Evolutionary conservation across 2,888 invertebrate species (phyloP).

Genomic region (Apantesis nais): DNA sequence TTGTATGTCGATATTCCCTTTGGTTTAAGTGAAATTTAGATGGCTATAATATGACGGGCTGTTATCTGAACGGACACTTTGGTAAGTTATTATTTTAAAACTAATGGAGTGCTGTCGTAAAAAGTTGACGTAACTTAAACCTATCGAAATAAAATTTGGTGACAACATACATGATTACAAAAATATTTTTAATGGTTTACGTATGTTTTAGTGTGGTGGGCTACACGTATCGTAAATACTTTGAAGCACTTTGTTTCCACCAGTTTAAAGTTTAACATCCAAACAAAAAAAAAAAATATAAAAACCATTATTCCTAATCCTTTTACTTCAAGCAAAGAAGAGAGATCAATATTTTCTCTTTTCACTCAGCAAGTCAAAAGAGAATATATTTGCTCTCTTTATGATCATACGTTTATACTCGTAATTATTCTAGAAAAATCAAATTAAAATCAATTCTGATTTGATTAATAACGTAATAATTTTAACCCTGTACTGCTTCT

Average conservation of each 20-base stretch:
- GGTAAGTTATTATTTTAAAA: conserved; percentile 21
- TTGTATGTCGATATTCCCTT: conserved; percentile 60
- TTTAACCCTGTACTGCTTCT: background rate
- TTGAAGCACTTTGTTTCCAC: too few relatives aligned
- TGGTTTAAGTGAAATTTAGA: conserved; percentile 54
- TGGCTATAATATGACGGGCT: conserved; percentile 23
- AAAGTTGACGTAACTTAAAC: background rate
- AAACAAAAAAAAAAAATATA: too few relatives aligned
- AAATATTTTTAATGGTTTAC: too few relatives aligned
- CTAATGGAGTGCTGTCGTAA: background rate
- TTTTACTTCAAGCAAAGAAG: too few relatives aligned
- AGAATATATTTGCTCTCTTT: too few relatives aligned
- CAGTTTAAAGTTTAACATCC: too few relatives aligned
- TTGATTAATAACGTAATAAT: background rate
- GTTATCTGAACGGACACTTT: conserved; percentile 27
- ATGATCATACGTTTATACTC: too few relatives aligned
- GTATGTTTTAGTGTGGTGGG: too few relatives aligned
- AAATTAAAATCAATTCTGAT: background rate
- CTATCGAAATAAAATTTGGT: background rate
- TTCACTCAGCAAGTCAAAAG: too few relatives aligned
- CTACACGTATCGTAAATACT: too few relatives aligned
- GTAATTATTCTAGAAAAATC: background rate
- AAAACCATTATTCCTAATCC: too few relatives aligned
- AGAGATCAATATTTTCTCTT: too few relatives aligned
- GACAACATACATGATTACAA: background rate